Evolutionary conservation across 2,888 invertebrate species (phyloP), one percentile per base, ranked within the genome.

Genomic region (Noctua comes): DNA sequence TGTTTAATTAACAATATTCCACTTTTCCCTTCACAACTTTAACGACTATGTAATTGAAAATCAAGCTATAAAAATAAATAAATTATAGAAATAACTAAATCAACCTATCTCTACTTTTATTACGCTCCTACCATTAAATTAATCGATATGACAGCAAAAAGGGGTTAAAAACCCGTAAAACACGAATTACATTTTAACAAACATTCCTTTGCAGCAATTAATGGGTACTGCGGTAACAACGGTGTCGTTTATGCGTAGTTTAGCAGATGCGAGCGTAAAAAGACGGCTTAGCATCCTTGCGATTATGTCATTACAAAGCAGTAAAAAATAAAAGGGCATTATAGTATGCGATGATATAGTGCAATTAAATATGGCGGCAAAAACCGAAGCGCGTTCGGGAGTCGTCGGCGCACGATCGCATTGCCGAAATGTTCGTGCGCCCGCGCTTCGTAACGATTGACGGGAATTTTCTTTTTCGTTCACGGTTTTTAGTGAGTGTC

Each of bases 271-370:
- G 73, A 79, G 57, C 65, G 86, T 88, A 94, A 94, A 93, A 94
- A 93, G 86, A 73, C 73, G 83, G 31, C 78, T 85, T 86, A 79
- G 86, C 93, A 91, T 93, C 94, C 92, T 91, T 88, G 89, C 95
- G 96, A 96, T 96, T 96, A 96, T 96, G 96, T 96, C 94, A 96
- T 96, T 96, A 96, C 88, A 71, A 83, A 87, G 85, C 82, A 77
- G 92, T 90, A 95, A 96, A 96, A 96, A 96, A 93, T 91, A 92
- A 93, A 94, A 94, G 95, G 94, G 94, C 95, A 95, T 95, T 94
- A 94, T 93, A 96, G 96, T 96, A 96, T 96, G 96, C 95, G 96
- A 96, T 96, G 96, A 96, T 96, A 96, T 96, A 93, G 92, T 89
- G 93, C 94, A 96, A 96, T 96, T 96, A 96, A 94, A 93, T 91